A percentile compares a stretch with the other conserved stretches of the same genome.
These are phyloP conservation scores for Yponomeuta malinellus DNA, from an alignment of 2,888 invertebrate species.

Conservation along the genomic window DNA sequence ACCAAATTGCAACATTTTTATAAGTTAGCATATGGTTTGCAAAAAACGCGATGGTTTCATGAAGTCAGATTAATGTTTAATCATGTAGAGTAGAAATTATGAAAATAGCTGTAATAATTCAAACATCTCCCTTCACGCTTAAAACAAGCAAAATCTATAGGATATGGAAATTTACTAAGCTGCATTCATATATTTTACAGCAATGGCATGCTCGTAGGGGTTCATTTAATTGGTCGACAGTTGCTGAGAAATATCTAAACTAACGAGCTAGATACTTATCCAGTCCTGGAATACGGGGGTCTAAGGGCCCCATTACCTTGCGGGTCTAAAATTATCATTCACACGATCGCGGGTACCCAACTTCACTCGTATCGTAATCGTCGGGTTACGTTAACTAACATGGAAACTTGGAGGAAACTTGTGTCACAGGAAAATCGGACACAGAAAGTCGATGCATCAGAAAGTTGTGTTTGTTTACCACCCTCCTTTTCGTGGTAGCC, in stretches of 20 bases:
- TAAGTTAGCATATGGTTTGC: too few relatives aligned
- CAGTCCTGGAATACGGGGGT: background rate
- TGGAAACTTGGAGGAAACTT: background rate
- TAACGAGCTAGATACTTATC: slow-evolving; percentile 2
- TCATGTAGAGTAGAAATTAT: background rate
- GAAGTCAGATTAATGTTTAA: too few relatives aligned
- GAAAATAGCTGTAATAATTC: background rate
- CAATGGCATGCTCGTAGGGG: background rate
- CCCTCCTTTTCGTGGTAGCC: too few relatives aligned
- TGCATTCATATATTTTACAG: background rate
- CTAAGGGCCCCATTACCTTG: slow-evolving; percentile 1
- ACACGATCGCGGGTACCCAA: slow-evolving; percentile 6
- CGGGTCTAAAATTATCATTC: slow-evolving; percentile 13
- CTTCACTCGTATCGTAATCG: background rate
- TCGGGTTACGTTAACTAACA: slow-evolving; percentile 8
- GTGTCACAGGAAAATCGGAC: background rate
- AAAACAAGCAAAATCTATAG: background rate
- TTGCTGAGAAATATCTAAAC: background rate
- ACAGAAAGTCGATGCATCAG: background rate
- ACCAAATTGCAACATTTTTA: background rate
- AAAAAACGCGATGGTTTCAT: too few relatives aligned
- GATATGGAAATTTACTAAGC: background rate
- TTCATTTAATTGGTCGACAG: background rate
- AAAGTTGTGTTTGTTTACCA: background rate
- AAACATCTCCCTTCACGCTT: background rate